phyloP scores from a whole-genome alignment of 2,113 vertebrate genomes.

The Cisticola juncidis region DNA sequence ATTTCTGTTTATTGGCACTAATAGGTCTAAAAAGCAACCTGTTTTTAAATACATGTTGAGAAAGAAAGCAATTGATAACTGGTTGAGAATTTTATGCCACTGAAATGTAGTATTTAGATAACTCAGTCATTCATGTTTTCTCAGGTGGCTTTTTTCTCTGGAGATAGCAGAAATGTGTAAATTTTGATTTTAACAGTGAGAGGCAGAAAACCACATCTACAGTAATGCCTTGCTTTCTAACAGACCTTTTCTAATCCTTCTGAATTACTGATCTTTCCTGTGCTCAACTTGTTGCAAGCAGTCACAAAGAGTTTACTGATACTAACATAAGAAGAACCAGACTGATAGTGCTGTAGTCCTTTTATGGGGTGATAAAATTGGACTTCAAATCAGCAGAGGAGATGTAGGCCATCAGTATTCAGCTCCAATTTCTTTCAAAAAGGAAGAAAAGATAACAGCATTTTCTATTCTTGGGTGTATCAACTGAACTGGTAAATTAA shows the following conservation, averaged over 20 bases:
- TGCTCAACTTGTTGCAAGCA: conserved; percentile 39
- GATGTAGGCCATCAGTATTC: conserved; percentile 41
- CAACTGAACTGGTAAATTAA: conserved; percentile 53
- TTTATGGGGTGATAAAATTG: conserved; percentile 51
- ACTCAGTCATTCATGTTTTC: conserved; percentile 6
- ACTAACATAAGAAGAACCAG: conserved; percentile 31
- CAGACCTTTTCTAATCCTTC: conserved; percentile 43
- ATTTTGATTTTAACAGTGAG: neutral
- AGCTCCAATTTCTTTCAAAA: neutral
- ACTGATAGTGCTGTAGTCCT: conserved; percentile 32
- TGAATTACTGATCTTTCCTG: conserved; percentile 43
- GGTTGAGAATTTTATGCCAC: neutral
- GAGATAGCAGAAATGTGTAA: neutral
- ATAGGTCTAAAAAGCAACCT: neutral
- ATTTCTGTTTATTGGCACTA: neutral
- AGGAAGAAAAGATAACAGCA: conserved; percentile 27
- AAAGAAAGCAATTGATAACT: neutral
- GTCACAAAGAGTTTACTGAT: conserved; percentile 22
- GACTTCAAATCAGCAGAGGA: conserved; percentile 45
- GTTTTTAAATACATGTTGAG: neutral
- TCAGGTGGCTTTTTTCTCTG: conserved; percentile 38
- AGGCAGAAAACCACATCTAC: neutral
- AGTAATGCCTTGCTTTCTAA: conserved; percentile 45
- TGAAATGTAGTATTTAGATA: neutral
- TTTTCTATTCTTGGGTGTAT: neutral